Percentiles rank a stretch among this genome's conserved stretches.
phyloP scores from a whole-genome alignment of 2,797 vertebrate genomes.

The Clarias fuscus region DNA sequence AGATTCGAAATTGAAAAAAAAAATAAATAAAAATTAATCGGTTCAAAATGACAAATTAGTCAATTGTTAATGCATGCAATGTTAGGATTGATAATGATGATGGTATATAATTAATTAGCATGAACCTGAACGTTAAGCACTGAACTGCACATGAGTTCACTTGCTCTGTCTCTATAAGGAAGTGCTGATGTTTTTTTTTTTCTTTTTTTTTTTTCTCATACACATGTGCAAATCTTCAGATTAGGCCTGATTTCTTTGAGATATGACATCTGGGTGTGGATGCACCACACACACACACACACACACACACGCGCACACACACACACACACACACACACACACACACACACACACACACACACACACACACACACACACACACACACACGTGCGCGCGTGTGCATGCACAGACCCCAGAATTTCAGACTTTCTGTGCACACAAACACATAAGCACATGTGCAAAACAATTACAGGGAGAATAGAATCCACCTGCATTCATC shows the following conservation, averaged over 20 bases:
- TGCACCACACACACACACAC: not conserved
- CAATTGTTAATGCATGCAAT: constrained; percentile 15
- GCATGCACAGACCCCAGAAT: constrained; percentile 2
- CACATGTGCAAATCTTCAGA: not conserved
- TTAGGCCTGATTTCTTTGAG: not conserved
- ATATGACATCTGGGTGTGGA: not conserved
- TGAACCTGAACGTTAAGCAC: not conserved
- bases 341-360: not conserved
- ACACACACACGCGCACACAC: not conserved
- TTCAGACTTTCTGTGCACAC: not conserved
- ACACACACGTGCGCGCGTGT: not conserved
- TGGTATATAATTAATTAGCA: constrained; percentile 5
- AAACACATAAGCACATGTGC: not conserved
- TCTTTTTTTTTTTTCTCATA: not conserved
- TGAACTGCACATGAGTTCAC: not conserved
- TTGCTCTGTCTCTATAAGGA: not conserved
- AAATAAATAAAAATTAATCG: not conserved
- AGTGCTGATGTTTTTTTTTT: not conserved
- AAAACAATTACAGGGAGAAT: not conserved
- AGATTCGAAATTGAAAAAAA: not conserved
- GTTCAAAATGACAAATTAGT: not conserved
- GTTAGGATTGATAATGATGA: not conserved
- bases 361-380: not conserved
- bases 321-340: not conserved
- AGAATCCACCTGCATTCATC: not conserved